Evolutionary conservation across 2,113 vertebrate species (phyloP).

Genomic region (Microtus richardsoni): DNA sequence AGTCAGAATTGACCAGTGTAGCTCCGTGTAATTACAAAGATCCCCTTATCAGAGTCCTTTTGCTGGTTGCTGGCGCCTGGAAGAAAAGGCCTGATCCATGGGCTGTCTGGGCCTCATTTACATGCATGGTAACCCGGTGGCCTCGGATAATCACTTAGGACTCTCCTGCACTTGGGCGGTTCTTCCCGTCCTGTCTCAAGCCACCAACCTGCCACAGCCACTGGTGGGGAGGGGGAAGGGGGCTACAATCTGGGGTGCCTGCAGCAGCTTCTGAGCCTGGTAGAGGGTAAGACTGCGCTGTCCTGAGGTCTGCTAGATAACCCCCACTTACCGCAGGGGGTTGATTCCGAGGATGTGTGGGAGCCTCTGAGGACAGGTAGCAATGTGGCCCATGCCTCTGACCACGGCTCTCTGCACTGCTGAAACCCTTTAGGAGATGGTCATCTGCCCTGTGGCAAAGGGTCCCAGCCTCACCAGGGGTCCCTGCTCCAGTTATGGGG

Average conservation of each 20-base stretch:
- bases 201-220: not conserved
- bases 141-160: slow-evolving; percentile 88
- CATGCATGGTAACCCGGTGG: slow-evolving; percentile 89
- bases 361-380: not conserved
- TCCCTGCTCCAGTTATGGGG: not conserved
- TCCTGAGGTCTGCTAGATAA: not conserved
- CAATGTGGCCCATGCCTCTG: not conserved
- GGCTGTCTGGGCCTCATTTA: slow-evolving; percentile 91
- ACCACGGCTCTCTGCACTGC: accelerated
- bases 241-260: not conserved
- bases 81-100: slow-evolving; percentile 88
- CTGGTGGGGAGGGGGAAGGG: not conserved
- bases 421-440: not conserved
- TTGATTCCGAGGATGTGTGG: not conserved
- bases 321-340: not conserved
- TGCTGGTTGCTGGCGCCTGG: slow-evolving; percentile 90
- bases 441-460: not conserved
- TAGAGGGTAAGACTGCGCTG: not conserved
- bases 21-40: slow-evolving; percentile 94
- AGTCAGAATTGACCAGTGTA: slow-evolving; percentile 92
- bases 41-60: slow-evolving; percentile 93
- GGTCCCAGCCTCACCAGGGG: too few species aligned
- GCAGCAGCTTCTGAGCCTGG: not conserved
- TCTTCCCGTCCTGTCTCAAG: not conserved
- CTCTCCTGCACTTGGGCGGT: slow-evolving; percentile 38